Conservation (phyloP, 2,888 invertebrate genomes). For the Xanthostigma xanthostigma region DNA sequence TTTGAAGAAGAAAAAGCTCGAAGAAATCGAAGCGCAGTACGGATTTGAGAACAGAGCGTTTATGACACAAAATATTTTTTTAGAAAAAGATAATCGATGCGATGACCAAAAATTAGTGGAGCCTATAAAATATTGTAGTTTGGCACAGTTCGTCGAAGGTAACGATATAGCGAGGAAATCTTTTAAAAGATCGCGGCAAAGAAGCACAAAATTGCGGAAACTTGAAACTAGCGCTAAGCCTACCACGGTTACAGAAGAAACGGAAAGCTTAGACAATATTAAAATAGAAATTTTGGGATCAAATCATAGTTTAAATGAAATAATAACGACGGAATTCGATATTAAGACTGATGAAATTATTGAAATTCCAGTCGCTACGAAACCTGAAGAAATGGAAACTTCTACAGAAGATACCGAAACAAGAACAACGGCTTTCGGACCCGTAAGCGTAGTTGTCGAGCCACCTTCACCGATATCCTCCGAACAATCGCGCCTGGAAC, state of each 20-base stretch:
- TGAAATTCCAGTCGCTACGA: background rate
- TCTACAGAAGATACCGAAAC: too few relatives aligned
- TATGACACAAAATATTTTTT: constrained; percentile 30
- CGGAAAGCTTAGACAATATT: constrained; percentile 8
- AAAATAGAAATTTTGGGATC: constrained; percentile 15
- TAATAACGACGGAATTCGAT: constrained; percentile 2
- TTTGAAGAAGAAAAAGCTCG: constrained; percentile 42
- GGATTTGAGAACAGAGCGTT: constrained; percentile 62
- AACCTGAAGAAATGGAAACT: constrained; percentile 6
- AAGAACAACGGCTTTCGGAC: too few relatives aligned
- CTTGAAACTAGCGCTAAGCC: background rate
- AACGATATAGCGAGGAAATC: constrained; percentile 69
- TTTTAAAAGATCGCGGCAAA: constrained; percentile 36
- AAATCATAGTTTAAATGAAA: constrained; percentile 12
- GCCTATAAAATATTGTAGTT: constrained; percentile 56
- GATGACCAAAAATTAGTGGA: constrained; percentile 33
- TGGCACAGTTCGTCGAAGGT: constrained; percentile 71
- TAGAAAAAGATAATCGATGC: constrained; percentile 32
- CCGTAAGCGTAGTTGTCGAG: constrained; percentile 56
- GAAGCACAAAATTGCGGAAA: constrained; percentile 17
- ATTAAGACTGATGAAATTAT: constrained; percentile 13
- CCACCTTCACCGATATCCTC: constrained; percentile 58
- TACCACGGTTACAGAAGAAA: constrained; percentile 8
- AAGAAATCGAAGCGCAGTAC: constrained; percentile 41
- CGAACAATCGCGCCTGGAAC: constrained; percentile 28